Base-by-base conservation (phyloP, 2,888 invertebrate genomes). In the Seira ritae region DNA sequence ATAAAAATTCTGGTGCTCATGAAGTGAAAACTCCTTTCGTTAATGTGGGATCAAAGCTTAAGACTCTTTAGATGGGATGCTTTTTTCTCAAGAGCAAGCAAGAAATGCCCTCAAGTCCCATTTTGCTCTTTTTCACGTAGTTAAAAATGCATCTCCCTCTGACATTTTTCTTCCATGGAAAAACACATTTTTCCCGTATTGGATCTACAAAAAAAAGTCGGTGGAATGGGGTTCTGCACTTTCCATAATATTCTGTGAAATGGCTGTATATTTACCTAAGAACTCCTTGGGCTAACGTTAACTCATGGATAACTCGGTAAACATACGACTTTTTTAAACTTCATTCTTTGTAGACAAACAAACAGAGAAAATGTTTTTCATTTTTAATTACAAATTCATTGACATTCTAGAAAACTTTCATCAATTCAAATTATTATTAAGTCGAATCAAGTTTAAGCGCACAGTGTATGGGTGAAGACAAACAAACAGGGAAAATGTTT, bases 61-160 rank as follows among this genome's bases (percentile, higher is more conserved):
- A 74, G 75, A 46, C 12, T 10, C 42, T 8, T 60, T 70, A 20
- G 50, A 74, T 8, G 62, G 65, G 62, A 75, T 50, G 81, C 42
- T 72, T 73, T 81, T 76, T 75, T 50, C 70, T 75, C 81, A 12
- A 42, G 42, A 42, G 12, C 42, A 42, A 42, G 12, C 42, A 42
- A 42, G 12, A 42, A 42, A 42, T n/a, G 62, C 31, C 82, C 76
- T 72, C 76, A 67, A 82, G 82, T 72, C 8, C 82, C 55, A 60
- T 76, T 76, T 82, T 82, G 76, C 76, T 82, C 76, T 77, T 77
- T 77, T 82, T 72, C 76, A 67, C 76, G 50, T 77, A n/a, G 42
- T 82, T 82, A 82, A 77, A 82, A 82, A 82, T 82, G 62, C 82
- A 82, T 76, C 62, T 68, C 80, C 67, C 72, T 81, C 65, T 42